phyloP scores from a whole-genome alignment of 2,113 vertebrate genomes.

The Gorsachius goisagi region DNA sequence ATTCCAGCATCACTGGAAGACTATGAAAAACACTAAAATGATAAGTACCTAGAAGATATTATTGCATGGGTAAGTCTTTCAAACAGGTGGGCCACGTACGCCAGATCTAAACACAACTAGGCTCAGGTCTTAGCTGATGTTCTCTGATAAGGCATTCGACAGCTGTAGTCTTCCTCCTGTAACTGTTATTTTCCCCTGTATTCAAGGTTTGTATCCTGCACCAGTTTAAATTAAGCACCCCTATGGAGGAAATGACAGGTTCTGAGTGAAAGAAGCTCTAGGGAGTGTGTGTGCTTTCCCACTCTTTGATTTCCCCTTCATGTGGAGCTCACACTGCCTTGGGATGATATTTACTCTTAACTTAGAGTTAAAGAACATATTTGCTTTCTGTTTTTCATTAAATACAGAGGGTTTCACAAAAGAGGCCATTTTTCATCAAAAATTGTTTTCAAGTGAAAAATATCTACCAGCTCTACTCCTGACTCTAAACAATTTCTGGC shows the following conservation, averaged over 20 bases:
- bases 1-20: neutral
- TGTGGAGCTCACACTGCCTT: constrained; percentile 54
- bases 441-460: constrained; percentile 55
- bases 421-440: constrained; percentile 59
- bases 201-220: neutral
- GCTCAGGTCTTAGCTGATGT: neutral
- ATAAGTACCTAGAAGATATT: neutral
- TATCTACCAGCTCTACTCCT: constrained; percentile 37
- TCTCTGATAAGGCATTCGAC: neutral
- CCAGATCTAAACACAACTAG: neutral
- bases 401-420: constrained; percentile 47
- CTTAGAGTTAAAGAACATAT: constrained; percentile 47
- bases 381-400: constrained; percentile 64
- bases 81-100: neutral
- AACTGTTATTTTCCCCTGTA: neutral
- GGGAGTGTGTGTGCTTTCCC: constrained; percentile 27
- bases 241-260: constrained; percentile 51
- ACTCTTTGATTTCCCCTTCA: constrained; percentile 58
- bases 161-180: neutral
- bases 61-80: neutral
- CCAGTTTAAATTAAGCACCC: constrained; percentile 36
- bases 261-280: constrained; percentile 48
- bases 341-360: constrained; percentile 58
- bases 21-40: neutral
- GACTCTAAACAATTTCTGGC: constrained; percentile 22